phyloP scores from a whole-genome alignment of 2,888 invertebrate species.

The Tridacna crocea region DNA sequence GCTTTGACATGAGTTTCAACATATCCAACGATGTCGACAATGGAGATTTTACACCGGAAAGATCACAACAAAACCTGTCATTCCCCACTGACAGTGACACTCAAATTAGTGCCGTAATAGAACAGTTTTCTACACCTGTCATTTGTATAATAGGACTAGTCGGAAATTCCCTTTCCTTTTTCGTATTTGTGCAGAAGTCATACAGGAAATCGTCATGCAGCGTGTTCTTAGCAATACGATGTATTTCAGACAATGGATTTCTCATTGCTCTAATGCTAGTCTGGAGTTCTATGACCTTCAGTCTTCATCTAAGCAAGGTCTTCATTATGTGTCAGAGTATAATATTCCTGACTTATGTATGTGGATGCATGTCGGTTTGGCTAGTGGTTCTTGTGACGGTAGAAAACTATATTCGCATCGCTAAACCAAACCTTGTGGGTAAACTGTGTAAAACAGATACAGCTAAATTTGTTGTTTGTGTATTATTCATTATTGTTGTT shows the following conservation, averaged over 20 bases:
- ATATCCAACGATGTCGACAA: no score
- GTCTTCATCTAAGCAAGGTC: slow-evolving; percentile 29
- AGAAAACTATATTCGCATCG: slow-evolving; percentile 93
- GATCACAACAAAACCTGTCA: not conserved
- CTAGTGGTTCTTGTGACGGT: slow-evolving; percentile 93
- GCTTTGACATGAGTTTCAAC: no score
- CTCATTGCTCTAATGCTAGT: slow-evolving; percentile 87
- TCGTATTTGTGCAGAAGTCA: slow-evolving; percentile 90
- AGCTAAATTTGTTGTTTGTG: slow-evolving; percentile 60
- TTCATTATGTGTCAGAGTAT: slow-evolving; percentile 89
- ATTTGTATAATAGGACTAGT: slow-evolving; percentile 87
- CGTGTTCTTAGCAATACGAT: slow-evolving; percentile 90
- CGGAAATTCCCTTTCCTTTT: slow-evolving; percentile 90
- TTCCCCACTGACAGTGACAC: not conserved
- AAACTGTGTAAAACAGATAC: slow-evolving; percentile 65
- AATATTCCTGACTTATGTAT: slow-evolving; percentile 87
- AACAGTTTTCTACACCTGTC: slow-evolving; percentile 43
- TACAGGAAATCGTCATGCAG: slow-evolving; percentile 90
- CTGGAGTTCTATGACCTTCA: slow-evolving; percentile 59
- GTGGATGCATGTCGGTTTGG: slow-evolving; percentile 73
- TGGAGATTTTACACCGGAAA: not conserved
- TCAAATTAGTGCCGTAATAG: slow-evolving; percentile 20
- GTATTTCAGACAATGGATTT: slow-evolving; percentile 91
- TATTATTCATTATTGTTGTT: slow-evolving; percentile 53
- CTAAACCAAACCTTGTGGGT: slow-evolving; percentile 88